Evolutionary conservation across 2,113 vertebrate genomes (phyloP).

Genomic region (Mesocricetus auratus): DNA sequence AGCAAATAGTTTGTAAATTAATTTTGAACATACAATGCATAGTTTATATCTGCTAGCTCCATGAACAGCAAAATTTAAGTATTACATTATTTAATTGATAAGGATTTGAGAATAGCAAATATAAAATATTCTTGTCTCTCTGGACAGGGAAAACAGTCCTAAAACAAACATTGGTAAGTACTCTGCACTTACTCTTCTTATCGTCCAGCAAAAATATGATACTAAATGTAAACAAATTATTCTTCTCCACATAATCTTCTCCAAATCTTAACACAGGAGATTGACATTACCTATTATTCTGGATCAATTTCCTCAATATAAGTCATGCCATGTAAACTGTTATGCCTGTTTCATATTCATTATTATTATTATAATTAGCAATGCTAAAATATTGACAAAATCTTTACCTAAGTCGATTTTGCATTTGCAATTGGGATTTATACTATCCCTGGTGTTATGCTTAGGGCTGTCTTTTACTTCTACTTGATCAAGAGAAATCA

Average conservation of each 20-base stretch:
- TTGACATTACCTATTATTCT: background rate
- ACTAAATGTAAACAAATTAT: background rate
- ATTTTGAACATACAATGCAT: slow-evolving; percentile 44
- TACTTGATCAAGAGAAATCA: background rate
- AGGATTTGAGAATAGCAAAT: slow-evolving; percentile 42
- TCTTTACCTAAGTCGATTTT: slow-evolving; percentile 30
- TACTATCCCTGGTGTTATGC: background rate
- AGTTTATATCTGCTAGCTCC: slow-evolving; percentile 10
- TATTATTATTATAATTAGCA: background rate
- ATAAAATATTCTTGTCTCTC: background rate
- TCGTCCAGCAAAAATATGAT: background rate
- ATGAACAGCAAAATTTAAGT: slow-evolving; percentile 27
- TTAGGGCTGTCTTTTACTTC: background rate
- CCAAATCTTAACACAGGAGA: background rate
- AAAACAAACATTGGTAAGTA: background rate
- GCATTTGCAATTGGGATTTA: slow-evolving; percentile 5
- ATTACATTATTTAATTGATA: slow-evolving; percentile 58
- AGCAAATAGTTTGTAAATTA: slow-evolving; percentile 51
- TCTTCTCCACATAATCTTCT: background rate
- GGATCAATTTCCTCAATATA: background rate
- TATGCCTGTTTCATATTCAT: background rate
- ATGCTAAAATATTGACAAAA: background rate
- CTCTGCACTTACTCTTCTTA: background rate
- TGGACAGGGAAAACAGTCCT: background rate
- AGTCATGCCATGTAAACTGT: background rate